Conservation (phyloP, 35 echinoderm and acorn worm genomes). For the Lytechinus pictus region DNA sequence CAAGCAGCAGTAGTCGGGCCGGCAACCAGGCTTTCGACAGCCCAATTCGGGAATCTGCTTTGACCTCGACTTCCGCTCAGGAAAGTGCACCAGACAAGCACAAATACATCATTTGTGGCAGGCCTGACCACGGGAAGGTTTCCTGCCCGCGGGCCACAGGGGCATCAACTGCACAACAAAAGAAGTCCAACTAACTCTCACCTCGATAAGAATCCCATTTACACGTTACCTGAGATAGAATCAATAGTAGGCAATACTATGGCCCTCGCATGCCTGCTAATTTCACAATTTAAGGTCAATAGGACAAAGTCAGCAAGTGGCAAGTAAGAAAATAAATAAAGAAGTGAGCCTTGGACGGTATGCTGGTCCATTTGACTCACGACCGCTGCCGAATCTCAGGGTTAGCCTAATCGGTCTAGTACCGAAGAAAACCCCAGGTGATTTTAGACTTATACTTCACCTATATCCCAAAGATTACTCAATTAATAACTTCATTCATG, state of each 20-base stretch:
- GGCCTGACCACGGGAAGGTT: background rate
- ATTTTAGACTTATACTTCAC: background rate
- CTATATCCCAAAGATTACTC: slow-evolving; percentile 8
- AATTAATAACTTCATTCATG: slow-evolving; percentile 44
- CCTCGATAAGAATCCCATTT: background rate
- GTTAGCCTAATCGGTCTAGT: slow-evolving; percentile 9
- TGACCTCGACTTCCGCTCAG: background rate
- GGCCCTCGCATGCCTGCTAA: background rate
- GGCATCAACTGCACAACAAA: background rate
- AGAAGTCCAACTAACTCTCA: background rate
- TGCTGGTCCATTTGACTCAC: background rate
- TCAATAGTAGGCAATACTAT: background rate
- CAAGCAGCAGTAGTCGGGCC: too few relatives aligned
- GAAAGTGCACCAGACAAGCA: background rate
- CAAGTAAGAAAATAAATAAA: background rate
- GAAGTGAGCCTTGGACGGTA: background rate
- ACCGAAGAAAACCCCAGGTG: background rate
- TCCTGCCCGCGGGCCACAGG: background rate
- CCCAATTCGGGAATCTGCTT: background rate
- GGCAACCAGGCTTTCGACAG: too few relatives aligned
- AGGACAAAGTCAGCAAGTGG: background rate
- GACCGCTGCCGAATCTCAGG: background rate
- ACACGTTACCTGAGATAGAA: background rate
- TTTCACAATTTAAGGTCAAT: background rate
- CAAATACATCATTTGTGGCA: background rate